These are phyloP conservation scores for Aphelinus atriplicis DNA, from an alignment of 1,140 invertebrate species.

Conservation along the genomic window DNA sequence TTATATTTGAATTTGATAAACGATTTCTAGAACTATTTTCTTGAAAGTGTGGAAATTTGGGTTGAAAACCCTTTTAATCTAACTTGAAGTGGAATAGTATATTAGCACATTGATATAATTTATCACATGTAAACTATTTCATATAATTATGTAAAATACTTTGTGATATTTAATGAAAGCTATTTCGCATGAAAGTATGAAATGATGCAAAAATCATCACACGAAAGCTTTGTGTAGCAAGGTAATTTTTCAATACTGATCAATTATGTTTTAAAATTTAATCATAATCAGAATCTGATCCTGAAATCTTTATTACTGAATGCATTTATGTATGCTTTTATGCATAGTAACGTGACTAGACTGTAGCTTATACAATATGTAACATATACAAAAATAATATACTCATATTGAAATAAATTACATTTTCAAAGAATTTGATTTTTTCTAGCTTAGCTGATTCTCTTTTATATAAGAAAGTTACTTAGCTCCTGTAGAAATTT, in stretches of 20 bases:
- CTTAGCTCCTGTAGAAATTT: slow-evolving; percentile 22
- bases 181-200: slow-evolving; percentile 18
- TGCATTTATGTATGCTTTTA: slow-evolving; percentile 15
- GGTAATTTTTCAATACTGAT: not conserved
- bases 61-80: no score
- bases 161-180: slow-evolving; percentile 1
- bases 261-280: slow-evolving; percentile 4
- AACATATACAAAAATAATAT: slow-evolving; percentile 4
- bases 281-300: slow-evolving; percentile 17
- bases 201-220: slow-evolving; percentile 5
- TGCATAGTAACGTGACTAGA: slow-evolving; percentile 14
- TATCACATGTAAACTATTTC: no score
- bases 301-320: not conserved
- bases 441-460: slow-evolving; percentile 8
- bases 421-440: slow-evolving; percentile 8
- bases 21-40: no score
- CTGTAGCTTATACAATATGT: slow-evolving; percentile 14
- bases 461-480: slow-evolving; percentile 19
- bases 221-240: slow-evolving; percentile 18
- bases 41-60: no score
- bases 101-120: no score
- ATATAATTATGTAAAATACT: not conserved
- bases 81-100: no score
- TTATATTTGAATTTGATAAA: no score
- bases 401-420: slow-evolving; percentile 18